A percentile compares a stretch with the other conserved stretches of the same genome.
Evolutionary conservation across 2,797 vertebrate species (phyloP).

Genomic region (Tiaroga cobitis): DNA sequence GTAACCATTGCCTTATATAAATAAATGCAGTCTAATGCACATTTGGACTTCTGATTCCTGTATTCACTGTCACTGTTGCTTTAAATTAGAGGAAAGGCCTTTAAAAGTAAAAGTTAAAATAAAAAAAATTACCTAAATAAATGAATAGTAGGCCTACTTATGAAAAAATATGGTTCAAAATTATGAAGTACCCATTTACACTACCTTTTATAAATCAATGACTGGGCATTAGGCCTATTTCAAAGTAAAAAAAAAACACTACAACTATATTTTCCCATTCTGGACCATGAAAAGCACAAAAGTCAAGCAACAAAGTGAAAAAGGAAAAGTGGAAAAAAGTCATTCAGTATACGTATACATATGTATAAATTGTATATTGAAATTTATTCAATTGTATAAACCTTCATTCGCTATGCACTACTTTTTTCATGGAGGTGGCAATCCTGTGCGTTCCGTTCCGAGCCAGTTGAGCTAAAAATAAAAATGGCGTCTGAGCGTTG

Average conservation of each 20-base stretch:
- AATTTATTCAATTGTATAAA: background rate
- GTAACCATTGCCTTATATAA: conserved; percentile 32
- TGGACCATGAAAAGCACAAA: background rate
- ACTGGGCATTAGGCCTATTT: background rate
- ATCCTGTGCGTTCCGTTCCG: background rate
- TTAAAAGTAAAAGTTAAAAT: background rate
- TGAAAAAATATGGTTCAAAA: background rate
- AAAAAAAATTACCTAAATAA: background rate
- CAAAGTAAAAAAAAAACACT: background rate
- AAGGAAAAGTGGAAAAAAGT: background rate
- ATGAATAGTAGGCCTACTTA: background rate
- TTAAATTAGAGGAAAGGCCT: background rate
- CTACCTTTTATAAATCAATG: background rate
- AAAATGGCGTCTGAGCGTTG: too few relatives aligned
- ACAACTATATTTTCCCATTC: background rate
- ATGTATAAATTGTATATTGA: background rate
- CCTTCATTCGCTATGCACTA: background rate
- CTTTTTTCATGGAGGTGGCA: background rate
- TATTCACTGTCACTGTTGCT: background rate
- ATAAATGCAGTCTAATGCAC: conserved; percentile 20
- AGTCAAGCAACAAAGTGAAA: background rate
- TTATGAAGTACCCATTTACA: background rate
- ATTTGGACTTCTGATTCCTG: background rate
- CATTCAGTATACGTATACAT: background rate
- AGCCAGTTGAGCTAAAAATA: background rate